Base-by-base conservation (phyloP, 2,113 vertebrate genomes). In the Laticauda colubrina region DNA sequence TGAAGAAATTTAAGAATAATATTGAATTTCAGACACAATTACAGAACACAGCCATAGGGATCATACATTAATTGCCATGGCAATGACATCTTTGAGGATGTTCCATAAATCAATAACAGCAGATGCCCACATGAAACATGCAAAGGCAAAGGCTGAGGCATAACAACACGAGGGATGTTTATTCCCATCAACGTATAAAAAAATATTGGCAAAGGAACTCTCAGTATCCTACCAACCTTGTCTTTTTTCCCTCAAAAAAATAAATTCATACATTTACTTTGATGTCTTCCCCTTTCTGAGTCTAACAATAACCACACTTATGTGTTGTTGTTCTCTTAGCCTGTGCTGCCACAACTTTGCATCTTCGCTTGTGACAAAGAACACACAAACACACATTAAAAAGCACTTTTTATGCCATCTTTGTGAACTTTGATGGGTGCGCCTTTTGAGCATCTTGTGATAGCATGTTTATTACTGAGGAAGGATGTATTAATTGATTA, bases 1-100 rank as follows among this genome's bases (percentile, higher is more conserved):
- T 91, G 94, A 97, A 96, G 96, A 97, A 98, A 97, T 97, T 98
- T 96, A 97, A 97, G 97, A 98, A 95, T 97, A 98, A 96, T 97
- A 97, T 97, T 96, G 97, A 96, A 97, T 97, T 97, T 97, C 93
- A 96, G 94, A 93, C 96, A 95, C 95, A 97, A 98, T 98, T 97
- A 97, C 94, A n/a, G 39, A 94, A 96, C 94, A 96, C 95, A 96
- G 94, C 95, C 96, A 95, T 93, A 95, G 95, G 94, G 95, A 97
- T 92, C 92, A 93, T 48, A 94, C 94, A 97, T 96, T 97, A 97
- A 98, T 97, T 97, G 97, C 96, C 95, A 95, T 59, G 86, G 91
- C 93, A 96, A 95, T 29, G 89, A 96, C 96, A 97, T 91, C 39
- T 96, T 90, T 75, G 90, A 96, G 96, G 97, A 97, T 96, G 96